Conservation (phyloP, 2,888 invertebrate species). For the Trichopoda pennipes region DNA sequence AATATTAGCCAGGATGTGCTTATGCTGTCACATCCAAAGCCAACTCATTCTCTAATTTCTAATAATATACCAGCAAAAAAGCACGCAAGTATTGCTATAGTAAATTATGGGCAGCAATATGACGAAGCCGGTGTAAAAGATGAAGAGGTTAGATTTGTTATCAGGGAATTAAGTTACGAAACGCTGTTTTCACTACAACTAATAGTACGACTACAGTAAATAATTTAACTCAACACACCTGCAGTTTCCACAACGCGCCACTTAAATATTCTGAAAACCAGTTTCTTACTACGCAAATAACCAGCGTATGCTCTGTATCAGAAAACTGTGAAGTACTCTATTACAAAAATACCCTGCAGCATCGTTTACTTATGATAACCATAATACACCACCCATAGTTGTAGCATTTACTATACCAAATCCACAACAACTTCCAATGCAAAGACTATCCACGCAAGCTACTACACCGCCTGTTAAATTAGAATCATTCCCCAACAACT, state of each 20-base stretch:
- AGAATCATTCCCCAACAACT: constrained; percentile 83
- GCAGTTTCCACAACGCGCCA: constrained; percentile 74
- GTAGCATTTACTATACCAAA: constrained; percentile 66
- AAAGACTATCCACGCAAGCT: constrained; percentile 76
- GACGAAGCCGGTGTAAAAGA: constrained; percentile 74
- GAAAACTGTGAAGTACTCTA: constrained; percentile 71
- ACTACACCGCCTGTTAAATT: constrained; percentile 82
- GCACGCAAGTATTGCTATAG: neutral
- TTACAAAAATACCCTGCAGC: constrained; percentile 70
- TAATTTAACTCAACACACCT: constrained; percentile 63
- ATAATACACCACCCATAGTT: constrained; percentile 56
- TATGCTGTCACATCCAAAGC: constrained; percentile 18
- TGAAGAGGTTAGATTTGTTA: constrained; percentile 73
- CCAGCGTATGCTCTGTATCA: constrained; percentile 72
- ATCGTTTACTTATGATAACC: constrained; percentile 29
- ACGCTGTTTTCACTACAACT: constrained; percentile 28
- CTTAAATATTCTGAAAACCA: constrained; percentile 76
- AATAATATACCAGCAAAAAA: too few relatives aligned
- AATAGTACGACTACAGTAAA: constrained; percentile 51
- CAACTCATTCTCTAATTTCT: neutral
- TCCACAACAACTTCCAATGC: constrained; percentile 76
- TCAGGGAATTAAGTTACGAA: constrained; percentile 58
- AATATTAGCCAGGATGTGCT: neutral
- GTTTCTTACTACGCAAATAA: constrained; percentile 79
- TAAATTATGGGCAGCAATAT: constrained; percentile 59